Percentiles rank a stretch among this genome's conserved stretches.
Conservation (phyloP, 2,888 invertebrate species). For the Morinoia aosen region DNA sequence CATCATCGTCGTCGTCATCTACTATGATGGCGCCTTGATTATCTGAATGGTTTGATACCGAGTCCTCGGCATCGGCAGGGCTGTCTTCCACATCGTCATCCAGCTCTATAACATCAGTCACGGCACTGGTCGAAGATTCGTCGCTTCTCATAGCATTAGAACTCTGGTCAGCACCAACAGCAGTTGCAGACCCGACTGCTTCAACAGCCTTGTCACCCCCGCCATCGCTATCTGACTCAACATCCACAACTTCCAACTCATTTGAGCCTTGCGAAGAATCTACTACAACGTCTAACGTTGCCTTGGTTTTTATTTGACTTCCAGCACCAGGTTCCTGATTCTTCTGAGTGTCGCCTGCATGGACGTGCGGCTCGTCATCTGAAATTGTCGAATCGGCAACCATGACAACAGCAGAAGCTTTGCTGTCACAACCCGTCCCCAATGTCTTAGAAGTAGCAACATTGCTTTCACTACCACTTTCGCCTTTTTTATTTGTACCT, state of each 20-base stretch:
- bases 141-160: not conserved
- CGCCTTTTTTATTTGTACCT: constrained; percentile 22
- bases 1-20: not conserved
- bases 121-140: not conserved
- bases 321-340: not conserved
- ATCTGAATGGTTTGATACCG: not conserved
- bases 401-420: constrained; percentile 28
- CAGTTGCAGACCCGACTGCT: not conserved
- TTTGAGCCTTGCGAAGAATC: constrained; percentile 24
- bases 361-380: constrained; percentile 18
- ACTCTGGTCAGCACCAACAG: not conserved
- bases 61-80: not conserved
- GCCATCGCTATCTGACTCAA: constrained; percentile 21
- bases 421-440: not conserved
- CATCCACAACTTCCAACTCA: constrained; percentile 2
- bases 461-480: not conserved
- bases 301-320: not conserved
- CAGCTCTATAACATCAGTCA: constrained; percentile 9
- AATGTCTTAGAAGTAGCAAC: not conserved
- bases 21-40: not conserved
- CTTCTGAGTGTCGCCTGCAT: not conserved
- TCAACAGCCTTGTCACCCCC: not conserved
- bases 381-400: constrained; percentile 31
- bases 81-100: constrained; percentile 1
- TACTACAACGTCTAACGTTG: not conserved